Percentiles rank a stretch among this genome's conserved stretches.
These are phyloP conservation scores for Tachystola acroxantha DNA, from an alignment of 2,888 invertebrate species.

Conservation along the genomic window DNA sequence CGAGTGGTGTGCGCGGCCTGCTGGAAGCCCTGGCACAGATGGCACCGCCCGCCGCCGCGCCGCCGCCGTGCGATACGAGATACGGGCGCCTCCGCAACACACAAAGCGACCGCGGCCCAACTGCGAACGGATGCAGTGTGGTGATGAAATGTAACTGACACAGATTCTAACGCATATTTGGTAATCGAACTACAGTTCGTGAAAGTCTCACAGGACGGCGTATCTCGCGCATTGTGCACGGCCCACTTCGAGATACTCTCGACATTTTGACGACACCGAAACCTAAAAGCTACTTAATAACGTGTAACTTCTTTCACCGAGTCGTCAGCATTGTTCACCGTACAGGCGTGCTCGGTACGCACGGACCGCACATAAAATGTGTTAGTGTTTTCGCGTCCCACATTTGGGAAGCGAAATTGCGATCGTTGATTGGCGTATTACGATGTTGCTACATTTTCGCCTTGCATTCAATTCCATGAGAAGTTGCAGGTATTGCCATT, in stretches of 20 bases:
- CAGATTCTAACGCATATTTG: slow-evolving; percentile 77
- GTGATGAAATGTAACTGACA: slow-evolving; percentile 78
- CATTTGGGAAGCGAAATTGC: slow-evolving; percentile 67
- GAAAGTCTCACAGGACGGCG: slow-evolving; percentile 73
- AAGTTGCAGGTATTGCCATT: slow-evolving; percentile 61
- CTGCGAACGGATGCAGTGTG: slow-evolving; percentile 61
- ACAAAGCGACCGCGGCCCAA: slow-evolving; percentile 5
- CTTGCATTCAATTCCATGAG: slow-evolving; percentile 72
- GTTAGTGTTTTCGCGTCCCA: slow-evolving; percentile 57
- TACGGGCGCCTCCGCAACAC: background rate
- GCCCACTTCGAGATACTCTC: slow-evolving; percentile 62
- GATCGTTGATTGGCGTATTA: slow-evolving; percentile 67
- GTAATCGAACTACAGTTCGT: slow-evolving; percentile 74
- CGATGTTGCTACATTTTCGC: slow-evolving; percentile 70
- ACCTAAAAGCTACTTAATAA: slow-evolving; percentile 59
- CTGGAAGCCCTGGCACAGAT: background rate
- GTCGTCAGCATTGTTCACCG: slow-evolving; percentile 41
- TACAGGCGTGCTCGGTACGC: slow-evolving; percentile 36
- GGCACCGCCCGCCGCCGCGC: slow-evolving; percentile 1
- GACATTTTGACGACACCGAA: slow-evolving; percentile 67
- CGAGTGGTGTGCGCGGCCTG: background rate
- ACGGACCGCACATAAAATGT: slow-evolving; percentile 46
- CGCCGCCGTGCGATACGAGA: slow-evolving; percentile 1
- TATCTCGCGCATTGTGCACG: slow-evolving; percentile 65
- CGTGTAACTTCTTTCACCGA: slow-evolving; percentile 48